A percentile compares a stretch with the other conserved stretches of the same genome.
Evolutionary conservation across 2,888 invertebrate species (phyloP).

Genomic region (Bembecia ichneumoniformis): DNA sequence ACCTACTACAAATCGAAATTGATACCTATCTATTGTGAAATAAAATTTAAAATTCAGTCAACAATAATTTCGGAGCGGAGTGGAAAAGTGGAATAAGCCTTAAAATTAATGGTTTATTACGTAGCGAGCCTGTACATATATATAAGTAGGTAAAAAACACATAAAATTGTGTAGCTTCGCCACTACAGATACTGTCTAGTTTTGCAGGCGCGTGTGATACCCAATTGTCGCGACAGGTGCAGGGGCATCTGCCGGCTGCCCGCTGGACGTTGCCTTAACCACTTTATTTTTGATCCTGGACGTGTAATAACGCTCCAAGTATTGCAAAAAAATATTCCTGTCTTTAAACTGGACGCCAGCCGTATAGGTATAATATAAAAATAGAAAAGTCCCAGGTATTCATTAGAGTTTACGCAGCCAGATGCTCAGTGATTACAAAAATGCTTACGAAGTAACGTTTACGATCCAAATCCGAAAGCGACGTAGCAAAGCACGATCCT

Average conservation of each 20-base stretch:
- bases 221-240: constrained; percentile 63
- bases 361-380: no score
- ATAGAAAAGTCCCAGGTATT: background rate
- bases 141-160: background rate
- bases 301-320: no score
- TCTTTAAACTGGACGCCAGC: no score
- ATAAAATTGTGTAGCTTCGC: background rate
- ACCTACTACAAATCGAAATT: no score
- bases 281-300: constrained; percentile 14
- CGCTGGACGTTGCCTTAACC: constrained; percentile 42
- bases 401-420: background rate
- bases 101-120: no score
- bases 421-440: background rate
- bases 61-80: no score
- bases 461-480: constrained; percentile 35
- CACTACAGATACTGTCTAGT: background rate
- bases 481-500: constrained; percentile 35
- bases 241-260: constrained; percentile 51
- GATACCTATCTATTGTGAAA: no score
- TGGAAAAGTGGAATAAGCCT: no score
- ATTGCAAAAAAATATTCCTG: no score
- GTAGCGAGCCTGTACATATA: background rate
- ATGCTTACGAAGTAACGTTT: constrained; percentile 1
- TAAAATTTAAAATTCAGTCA: no score
- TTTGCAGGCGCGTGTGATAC: constrained; percentile 45